phyloP scores from a whole-genome alignment of 2,113 vertebrate species.

The Pandion haliaetus region DNA sequence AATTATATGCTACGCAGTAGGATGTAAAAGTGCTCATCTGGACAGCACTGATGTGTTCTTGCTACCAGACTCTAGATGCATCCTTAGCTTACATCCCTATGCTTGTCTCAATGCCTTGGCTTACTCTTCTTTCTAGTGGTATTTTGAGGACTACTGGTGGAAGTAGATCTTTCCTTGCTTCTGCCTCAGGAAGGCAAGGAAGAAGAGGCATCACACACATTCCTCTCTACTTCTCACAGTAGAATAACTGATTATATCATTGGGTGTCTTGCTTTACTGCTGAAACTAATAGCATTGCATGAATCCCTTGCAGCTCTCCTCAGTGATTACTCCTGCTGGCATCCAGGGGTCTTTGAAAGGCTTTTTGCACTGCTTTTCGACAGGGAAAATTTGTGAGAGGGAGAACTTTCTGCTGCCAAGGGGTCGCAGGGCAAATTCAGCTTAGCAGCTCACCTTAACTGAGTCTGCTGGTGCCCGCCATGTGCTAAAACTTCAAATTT shows the following conservation, averaged over 20 bases:
- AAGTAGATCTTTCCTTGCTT: background rate
- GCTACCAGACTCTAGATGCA: background rate
- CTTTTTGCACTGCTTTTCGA: background rate
- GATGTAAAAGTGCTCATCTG: background rate
- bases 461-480: constrained; percentile 2
- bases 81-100: background rate
- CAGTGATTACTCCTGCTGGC: background rate
- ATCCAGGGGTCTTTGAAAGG: background rate
- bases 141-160: background rate
- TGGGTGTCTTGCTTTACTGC: background rate
- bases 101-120: background rate
- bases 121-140: background rate
- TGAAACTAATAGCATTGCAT: background rate
- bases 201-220: background rate
- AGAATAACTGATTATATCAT: background rate
- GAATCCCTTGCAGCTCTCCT: background rate
- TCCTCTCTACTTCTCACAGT: background rate
- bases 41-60: background rate
- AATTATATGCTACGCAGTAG: background rate
- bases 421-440: background rate
- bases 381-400: background rate
- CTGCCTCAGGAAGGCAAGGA: background rate
- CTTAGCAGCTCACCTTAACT: constrained; percentile 24
- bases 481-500: constrained; percentile 55
- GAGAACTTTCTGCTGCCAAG: background rate